Percentiles rank a stretch among this genome's conserved stretches.
Evolutionary conservation across 2,113 vertebrate species (phyloP).

Genomic region (Ochotona curzoniae): DNA sequence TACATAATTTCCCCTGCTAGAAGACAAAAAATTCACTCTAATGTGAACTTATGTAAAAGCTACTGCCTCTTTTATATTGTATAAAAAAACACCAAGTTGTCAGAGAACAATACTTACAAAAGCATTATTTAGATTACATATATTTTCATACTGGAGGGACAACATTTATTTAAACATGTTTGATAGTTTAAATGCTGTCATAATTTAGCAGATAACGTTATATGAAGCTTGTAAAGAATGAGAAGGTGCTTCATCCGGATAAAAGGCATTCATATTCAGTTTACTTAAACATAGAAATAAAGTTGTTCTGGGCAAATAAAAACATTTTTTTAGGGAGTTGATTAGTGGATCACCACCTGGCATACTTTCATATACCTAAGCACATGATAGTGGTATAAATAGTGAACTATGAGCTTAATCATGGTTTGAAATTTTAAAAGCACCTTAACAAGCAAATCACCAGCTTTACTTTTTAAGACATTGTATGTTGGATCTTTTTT

Average conservation of each 20-base stretch:
- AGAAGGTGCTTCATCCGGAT: neutral
- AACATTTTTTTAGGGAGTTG: conserved; percentile 8
- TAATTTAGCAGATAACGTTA: neutral
- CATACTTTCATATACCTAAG: neutral
- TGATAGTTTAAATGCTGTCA: neutral
- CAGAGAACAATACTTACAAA: neutral
- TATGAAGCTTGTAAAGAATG: neutral
- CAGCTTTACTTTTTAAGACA: neutral
- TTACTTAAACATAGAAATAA: neutral
- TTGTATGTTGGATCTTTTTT: neutral
- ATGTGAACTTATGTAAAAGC: neutral
- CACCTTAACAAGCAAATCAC: neutral
- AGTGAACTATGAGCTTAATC: neutral
- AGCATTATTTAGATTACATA: neutral
- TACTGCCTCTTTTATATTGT: neutral
- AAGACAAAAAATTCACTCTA: conserved; percentile 24
- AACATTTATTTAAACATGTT: neutral
- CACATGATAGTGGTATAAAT: neutral
- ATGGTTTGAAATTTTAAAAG: neutral
- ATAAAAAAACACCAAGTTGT: neutral
- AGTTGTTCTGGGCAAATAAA: conserved; percentile 4
- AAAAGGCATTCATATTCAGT: neutral
- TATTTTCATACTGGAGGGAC: neutral
- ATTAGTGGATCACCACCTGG: neutral
- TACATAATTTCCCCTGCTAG: neutral